A percentile compares a stretch with the other conserved stretches of the same genome.
These are phyloP conservation scores for Cheirogaleus medius DNA, from an alignment of 2,113 vertebrate genomes.

Conservation along the genomic window DNA sequence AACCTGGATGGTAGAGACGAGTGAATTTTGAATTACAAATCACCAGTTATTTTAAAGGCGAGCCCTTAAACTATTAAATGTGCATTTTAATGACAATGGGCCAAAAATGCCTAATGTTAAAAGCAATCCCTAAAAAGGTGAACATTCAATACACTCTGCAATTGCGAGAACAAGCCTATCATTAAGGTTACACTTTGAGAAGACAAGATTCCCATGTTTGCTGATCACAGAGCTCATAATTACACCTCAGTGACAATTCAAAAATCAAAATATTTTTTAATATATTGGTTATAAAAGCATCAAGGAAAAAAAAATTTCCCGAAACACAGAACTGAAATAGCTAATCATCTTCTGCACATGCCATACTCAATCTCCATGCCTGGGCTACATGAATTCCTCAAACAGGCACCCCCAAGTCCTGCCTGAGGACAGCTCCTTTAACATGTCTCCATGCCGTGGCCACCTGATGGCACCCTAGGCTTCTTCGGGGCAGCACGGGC, in stretches of 20 bases:
- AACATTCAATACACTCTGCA: not conserved
- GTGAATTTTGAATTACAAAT: not conserved
- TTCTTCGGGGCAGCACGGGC: not conserved
- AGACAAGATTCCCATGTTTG: not conserved
- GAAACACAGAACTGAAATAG: not conserved
- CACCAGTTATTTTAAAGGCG: not conserved
- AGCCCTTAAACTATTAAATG: not conserved
- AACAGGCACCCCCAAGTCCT: not conserved
- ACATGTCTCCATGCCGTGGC: not conserved
- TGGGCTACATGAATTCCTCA: not conserved
- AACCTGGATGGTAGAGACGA: not conserved
- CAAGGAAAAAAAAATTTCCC: not conserved
- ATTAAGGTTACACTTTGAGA: not conserved
- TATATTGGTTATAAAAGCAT: not conserved
- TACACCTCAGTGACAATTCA: not conserved
- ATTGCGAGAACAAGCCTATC: not conserved
- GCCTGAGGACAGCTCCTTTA: not conserved
- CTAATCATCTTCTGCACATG: accelerated
- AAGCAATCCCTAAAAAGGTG: not conserved
- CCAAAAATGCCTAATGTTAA: not conserved
- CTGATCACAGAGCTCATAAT: not conserved
- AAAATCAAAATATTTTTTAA: conserved; percentile 21
- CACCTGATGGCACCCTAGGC: not conserved
- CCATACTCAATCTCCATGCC: not conserved
- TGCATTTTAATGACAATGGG: not conserved